Conservation (phyloP, 2,888 invertebrate species). For the Polyploca ridens region DNA sequence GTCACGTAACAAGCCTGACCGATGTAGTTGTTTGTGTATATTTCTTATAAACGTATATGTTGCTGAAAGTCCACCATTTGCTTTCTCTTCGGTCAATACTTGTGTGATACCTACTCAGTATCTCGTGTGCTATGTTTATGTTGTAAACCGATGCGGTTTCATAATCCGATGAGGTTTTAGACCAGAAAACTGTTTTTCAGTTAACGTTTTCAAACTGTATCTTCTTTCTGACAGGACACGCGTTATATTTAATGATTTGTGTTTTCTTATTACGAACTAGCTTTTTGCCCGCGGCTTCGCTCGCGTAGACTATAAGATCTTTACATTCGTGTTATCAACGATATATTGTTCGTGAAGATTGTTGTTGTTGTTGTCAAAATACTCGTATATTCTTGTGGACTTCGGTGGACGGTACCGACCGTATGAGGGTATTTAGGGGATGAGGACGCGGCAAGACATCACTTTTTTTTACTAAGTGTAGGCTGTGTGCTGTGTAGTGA, state of each 20-base stretch:
- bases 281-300: no score
- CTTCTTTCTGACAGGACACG: not conserved
- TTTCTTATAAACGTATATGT: not conserved
- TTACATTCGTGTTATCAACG: no score
- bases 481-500: no score
- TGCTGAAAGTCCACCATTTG: not conserved
- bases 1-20: not conserved
- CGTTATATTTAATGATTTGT: not conserved
- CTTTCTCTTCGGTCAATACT: not conserved
- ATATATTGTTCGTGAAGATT: no score
- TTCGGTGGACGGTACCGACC: no score
- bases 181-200: constrained; percentile 1
- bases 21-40: not conserved
- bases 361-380: no score
- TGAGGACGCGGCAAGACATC: no score
- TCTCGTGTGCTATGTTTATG: not conserved
- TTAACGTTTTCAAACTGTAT: not conserved
- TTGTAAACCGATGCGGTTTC: not conserved
- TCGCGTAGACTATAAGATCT: no score
- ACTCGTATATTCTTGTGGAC: no score
- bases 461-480: no score
- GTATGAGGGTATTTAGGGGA: no score
- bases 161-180: not conserved
- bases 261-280: no score
- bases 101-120: not conserved